These are phyloP conservation scores for Eueides isabella DNA, from an alignment of 1,140 invertebrate genomes.

Conservation along the genomic window DNA sequence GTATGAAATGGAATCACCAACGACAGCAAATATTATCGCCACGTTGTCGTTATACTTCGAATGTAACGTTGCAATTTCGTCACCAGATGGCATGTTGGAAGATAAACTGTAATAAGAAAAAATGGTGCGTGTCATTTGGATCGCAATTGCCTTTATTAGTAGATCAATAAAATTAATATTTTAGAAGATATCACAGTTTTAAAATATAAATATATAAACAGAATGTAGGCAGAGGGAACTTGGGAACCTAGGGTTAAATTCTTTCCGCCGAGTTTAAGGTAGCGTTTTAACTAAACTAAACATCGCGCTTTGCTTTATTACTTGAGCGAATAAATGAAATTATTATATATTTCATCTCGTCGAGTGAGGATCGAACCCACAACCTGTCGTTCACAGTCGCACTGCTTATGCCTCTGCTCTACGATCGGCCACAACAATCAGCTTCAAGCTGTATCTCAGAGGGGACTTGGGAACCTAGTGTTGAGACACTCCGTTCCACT, in stretches of 20 bases:
- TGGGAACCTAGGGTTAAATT: no score
- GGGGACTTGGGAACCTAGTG: no score
- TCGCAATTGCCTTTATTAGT: no score
- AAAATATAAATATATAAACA: no score
- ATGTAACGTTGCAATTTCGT: conserved; percentile 46
- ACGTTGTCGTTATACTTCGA: conserved; percentile 55
- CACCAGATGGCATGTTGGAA: conserved; percentile 46
- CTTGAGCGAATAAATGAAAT: background rate
- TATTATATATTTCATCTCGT: background rate
- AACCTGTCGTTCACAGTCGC: background rate
- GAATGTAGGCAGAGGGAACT: no score
- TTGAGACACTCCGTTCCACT: no score
- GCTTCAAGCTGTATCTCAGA: no score
- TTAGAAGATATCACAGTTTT: no score
- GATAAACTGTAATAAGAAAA: background rate
- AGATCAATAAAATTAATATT: no score
- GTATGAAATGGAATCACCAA: conserved; percentile 61
- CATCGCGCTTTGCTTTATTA: background rate
- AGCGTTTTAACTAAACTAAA: background rate
- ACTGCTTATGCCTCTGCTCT: no score
- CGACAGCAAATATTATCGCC: conserved; percentile 60
- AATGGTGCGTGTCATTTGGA: background rate
- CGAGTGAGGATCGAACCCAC: background rate
- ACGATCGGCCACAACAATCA: no score
- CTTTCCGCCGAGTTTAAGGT: no score